Conservation (phyloP, 2,888 invertebrate genomes). For the Agrochola macilenta region DNA sequence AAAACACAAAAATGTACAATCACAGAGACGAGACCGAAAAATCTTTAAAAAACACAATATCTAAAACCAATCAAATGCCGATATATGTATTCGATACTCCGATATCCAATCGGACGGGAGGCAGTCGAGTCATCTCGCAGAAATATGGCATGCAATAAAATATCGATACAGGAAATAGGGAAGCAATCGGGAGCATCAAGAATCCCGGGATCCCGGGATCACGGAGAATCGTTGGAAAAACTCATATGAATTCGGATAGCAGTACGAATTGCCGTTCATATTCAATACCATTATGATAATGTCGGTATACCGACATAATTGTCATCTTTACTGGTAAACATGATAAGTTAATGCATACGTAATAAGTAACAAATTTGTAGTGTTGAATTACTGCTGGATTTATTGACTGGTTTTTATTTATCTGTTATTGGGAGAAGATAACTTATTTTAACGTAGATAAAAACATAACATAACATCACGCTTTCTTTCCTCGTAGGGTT, state of each 20-base stretch:
- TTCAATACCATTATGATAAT: conserved; percentile 72
- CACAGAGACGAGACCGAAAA: conserved; percentile 25
- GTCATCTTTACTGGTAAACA: conserved; percentile 66
- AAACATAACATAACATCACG: background rate
- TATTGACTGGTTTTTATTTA: conserved; percentile 45
- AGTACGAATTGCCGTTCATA: conserved; percentile 65
- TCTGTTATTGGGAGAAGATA: conserved; percentile 14
- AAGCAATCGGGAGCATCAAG: conserved; percentile 79
- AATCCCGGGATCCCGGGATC: conserved; percentile 74
- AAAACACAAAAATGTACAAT: background rate
- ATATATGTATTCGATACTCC: conserved; percentile 74
- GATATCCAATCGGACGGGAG: conserved; percentile 79
- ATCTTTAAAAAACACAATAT: conserved; percentile 58
- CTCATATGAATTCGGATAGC: conserved; percentile 70
- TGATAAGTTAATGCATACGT: conserved; percentile 64
- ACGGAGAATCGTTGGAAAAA: conserved; percentile 78
- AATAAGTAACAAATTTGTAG: conserved; percentile 48
- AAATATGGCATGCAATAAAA: conserved; percentile 89
- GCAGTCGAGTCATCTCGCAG: conserved; percentile 78
- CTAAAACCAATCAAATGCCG: conserved; percentile 83
- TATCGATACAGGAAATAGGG: conserved; percentile 84
- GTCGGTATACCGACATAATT: conserved; percentile 58
- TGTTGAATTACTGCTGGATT: conserved; percentile 53
- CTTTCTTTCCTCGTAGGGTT: background rate
- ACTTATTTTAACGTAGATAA: background rate